Evolutionary conservation across 1,140 invertebrate species (phyloP), one percentile per base, ranked within the genome.

Genomic region (Lucilia cuprina): DNA sequence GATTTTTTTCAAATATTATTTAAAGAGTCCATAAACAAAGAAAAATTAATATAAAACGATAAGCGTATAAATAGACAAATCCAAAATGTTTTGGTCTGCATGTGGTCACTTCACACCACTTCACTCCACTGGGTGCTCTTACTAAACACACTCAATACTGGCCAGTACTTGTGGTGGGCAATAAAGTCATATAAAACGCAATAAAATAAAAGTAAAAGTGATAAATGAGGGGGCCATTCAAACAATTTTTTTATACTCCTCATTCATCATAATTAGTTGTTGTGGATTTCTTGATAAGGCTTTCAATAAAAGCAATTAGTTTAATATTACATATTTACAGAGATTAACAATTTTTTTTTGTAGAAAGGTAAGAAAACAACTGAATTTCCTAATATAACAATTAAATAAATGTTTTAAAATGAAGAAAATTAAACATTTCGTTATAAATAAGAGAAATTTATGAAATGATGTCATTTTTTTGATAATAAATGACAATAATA

Each of bases 201-300:
- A 19, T 19, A 70, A 70, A 70, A 70, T 70, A 70, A 70, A 70
- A 70, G 65, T 70, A 70, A 70, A 70, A 70, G 65, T 70, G 65
- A 70, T 70, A 70, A 70, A 70, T 21, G 50, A 14, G 12, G 50
- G 50, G 50, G 49, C 49, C 13, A 1, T 49, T 49, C 2, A 49
- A 49, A 49, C 2, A 30, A 30, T 49, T 9, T 49, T 2, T 49
- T 14, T n/a, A 55, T 55, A 41, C 5, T 41, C 41, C 5, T 41
- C 41, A 10, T 41, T 8, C 7, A 41, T 41, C 41, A 41, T 41
- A 41, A 41, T 41, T 10, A 41, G 41, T 41, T 41, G 0, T 41
- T 41, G 41, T 8, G 41, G 41, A 41, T 41, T 41, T 41, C 41
- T 41, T 41, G 41, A 41, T 41, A 41, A 41, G 7, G 41, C 41